A percentile compares a stretch with the other conserved stretches of the same genome.
Evolutionary conservation across 2,113 vertebrate species (phyloP).

Genomic region (Blennius ocellaris): DNA sequence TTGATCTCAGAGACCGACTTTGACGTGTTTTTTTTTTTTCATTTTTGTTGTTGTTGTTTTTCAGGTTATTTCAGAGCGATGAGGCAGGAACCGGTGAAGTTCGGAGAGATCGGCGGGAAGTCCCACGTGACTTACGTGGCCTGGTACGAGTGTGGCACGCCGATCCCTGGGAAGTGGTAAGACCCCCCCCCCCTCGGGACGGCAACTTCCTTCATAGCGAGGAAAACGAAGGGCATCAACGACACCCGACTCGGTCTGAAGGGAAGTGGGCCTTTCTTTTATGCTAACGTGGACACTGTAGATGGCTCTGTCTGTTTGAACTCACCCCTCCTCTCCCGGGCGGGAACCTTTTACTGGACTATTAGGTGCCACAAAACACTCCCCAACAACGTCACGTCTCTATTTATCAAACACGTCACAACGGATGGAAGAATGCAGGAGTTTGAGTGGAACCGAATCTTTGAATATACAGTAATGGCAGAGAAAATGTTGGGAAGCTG

Average conservation of each 20-base stretch:
- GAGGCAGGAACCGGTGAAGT: conserved; percentile 94
- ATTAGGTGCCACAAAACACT: conserved; percentile 76
- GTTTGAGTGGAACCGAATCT: conserved; percentile 58
- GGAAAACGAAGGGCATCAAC: conserved; percentile 27
- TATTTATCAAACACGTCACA: conserved; percentile 87
- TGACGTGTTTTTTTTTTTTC: conserved; percentile 5
- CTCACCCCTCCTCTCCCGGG: conserved; percentile 45
- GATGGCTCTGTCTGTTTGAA: conserved; percentile 39
- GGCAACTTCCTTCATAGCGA: conserved; percentile 25
- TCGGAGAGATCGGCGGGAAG: conserved; percentile 93
- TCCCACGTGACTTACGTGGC: conserved; percentile 92
- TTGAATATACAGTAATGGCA: conserved; percentile 62
- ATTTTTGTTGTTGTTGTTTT: no score
- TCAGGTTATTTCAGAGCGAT: conserved; percentile 93
- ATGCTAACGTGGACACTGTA: conserved; percentile 56
- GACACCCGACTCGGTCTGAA: conserved; percentile 23
- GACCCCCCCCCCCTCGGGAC: neutral
- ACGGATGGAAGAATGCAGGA: conserved; percentile 35
- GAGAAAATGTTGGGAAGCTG: conserved; percentile 93
- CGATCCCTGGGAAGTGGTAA: conserved; percentile 98
- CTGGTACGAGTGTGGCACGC: conserved; percentile 97
- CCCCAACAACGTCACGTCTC: conserved; percentile 79
- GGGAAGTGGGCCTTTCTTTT: conserved; percentile 38
- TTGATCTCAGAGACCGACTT: neutral
- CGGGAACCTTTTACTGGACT: conserved; percentile 71